These are phyloP conservation scores for Sylvia borin DNA, from an alignment of 2,797 vertebrate genomes.

Conservation along the genomic window DNA sequence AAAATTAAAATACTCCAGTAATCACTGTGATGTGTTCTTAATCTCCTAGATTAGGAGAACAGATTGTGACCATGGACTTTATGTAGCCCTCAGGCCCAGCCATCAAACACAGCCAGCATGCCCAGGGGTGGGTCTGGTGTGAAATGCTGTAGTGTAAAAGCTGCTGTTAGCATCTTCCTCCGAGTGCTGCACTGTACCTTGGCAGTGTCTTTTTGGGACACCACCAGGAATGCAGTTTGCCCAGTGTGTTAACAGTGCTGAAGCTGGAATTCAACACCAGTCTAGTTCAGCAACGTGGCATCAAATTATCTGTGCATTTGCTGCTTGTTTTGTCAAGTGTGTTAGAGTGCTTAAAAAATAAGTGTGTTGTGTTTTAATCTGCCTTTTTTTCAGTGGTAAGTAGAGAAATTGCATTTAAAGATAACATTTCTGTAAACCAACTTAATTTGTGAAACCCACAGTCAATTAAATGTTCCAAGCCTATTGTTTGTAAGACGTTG, in stretches of 20 bases:
- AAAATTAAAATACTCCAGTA: background rate
- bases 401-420: background rate
- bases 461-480: background rate
- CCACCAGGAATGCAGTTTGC: background rate
- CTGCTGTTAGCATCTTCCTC: background rate
- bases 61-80: background rate
- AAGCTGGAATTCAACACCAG: background rate
- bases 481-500: fast-evolving
- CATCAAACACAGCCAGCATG: background rate
- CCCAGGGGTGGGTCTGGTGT: background rate
- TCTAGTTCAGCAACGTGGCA: background rate
- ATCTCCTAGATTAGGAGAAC: background rate
- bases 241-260: background rate
- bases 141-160: background rate
- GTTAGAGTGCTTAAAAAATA: background rate
- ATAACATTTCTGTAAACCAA: background rate
- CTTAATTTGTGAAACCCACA: fast-evolving
- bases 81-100: background rate
- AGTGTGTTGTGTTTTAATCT: background rate
- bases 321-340: background rate
- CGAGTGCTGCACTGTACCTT: fast-evolving
- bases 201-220: background rate
- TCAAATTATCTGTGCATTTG: background rate
- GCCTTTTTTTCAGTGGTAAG: background rate
- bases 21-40: background rate